Percentiles rank a stretch among this genome's conserved stretches.
These are phyloP conservation scores for Colinus virginianus DNA, from an alignment of 2,113 vertebrate species.

Conservation along the genomic window DNA sequence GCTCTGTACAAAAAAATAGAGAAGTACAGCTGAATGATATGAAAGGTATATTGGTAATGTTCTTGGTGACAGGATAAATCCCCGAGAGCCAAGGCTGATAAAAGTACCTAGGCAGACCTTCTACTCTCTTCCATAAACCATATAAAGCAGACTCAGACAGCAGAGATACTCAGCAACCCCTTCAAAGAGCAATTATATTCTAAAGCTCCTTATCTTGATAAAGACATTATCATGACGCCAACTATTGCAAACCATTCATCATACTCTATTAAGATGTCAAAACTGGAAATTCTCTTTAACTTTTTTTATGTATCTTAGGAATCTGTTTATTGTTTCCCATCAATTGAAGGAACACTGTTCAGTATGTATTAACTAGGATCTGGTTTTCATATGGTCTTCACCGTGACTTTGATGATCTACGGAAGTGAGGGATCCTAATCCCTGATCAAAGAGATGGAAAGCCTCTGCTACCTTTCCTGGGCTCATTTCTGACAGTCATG, in stretches of 20 bases:
- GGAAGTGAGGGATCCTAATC: neutral
- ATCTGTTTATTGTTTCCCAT: slow-evolving; percentile 34
- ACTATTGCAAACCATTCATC: neutral
- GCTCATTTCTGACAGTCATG: neutral
- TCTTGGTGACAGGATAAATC: slow-evolving; percentile 23
- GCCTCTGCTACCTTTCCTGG: neutral
- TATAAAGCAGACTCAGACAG: neutral
- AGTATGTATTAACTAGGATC: neutral
- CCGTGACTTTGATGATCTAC: fast-evolving
- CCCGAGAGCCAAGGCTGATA: neutral
- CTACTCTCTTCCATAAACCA: neutral
- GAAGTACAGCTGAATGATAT: neutral
- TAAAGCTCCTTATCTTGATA: slow-evolving; percentile 8
- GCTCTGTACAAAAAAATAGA: neutral
- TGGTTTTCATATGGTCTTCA: neutral
- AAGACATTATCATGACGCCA: neutral
- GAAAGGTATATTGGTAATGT: neutral
- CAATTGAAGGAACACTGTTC: neutral
- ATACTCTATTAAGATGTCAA: slow-evolving; percentile 15
- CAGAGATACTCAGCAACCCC: neutral
- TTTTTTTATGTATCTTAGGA: slow-evolving; percentile 31
- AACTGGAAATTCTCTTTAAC: slow-evolving; percentile 10
- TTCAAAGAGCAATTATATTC: slow-evolving; percentile 2
- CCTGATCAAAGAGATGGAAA: neutral
- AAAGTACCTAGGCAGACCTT: neutral